Conservation (phyloP, 2,113 vertebrate species). For the Mirounga angustirostris region DNA sequence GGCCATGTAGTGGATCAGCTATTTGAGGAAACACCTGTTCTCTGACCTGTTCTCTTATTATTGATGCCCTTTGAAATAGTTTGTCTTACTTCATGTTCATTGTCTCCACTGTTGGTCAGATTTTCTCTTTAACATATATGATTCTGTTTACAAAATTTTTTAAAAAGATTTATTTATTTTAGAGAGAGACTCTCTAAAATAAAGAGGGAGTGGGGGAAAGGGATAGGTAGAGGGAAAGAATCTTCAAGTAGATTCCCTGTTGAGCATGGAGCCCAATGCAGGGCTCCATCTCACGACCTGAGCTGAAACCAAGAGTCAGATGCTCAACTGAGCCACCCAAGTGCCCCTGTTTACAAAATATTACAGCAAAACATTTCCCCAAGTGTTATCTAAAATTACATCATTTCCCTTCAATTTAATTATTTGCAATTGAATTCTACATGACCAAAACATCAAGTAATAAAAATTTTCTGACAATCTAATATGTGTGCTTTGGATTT, state of each 20-base stretch:
- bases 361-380: not conserved
- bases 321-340: not conserved
- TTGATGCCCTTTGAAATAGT: not conserved
- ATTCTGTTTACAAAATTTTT: not conserved
- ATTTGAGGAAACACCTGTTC: not conserved
- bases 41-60: not conserved
- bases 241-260: not conserved
- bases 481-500: not conserved
- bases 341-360: not conserved
- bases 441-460: not conserved
- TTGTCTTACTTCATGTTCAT: not conserved
- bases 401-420: constrained; percentile 41
- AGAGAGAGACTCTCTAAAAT: not conserved
- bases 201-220: not conserved
- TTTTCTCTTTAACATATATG: not conserved
- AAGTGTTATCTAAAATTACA: not conserved
- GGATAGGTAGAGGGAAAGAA: not conserved
- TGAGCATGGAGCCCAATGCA: not conserved
- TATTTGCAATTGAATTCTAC: not conserved
- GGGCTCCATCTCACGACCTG: not conserved
- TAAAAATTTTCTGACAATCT: not conserved
- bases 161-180: not conserved
- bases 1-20: not conserved
- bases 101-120: not conserved
- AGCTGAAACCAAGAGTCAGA: not conserved